Evolutionary conservation across 2,888 invertebrate species (phyloP).

Genomic region (Zootermopsis nevadensis): DNA sequence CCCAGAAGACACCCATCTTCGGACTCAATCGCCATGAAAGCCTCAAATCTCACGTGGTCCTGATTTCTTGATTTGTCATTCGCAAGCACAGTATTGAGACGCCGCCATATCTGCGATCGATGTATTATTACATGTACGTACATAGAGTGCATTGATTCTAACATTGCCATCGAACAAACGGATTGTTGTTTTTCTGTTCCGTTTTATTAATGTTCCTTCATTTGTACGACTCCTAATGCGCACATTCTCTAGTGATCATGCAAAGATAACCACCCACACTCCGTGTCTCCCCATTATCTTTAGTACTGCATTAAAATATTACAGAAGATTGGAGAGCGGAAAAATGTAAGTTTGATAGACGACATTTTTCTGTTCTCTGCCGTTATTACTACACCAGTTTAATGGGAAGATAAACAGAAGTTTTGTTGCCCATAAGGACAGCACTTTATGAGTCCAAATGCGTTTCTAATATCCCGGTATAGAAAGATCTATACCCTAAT

Average conservation of each 20-base stretch:
- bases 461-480: neutral
- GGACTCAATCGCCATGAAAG: no score
- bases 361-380: neutral
- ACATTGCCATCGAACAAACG: no score
- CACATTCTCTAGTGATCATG: neutral
- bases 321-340: neutral
- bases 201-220: neutral
- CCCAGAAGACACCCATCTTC: no score
- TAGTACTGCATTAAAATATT: neutral
- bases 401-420: conserved; percentile 12
- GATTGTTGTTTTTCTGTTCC: no score
- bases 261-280: neutral
- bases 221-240: neutral
- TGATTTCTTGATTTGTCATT: no score
- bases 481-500: neutral
- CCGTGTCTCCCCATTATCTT: neutral
- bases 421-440: neutral
- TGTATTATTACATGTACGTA: no score
- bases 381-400: neutral
- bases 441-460: neutral
- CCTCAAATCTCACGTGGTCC: no score
- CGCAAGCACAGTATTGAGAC: no score
- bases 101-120: no score
- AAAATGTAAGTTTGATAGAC: neutral
- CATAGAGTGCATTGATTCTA: no score